Percentiles rank a stretch among this genome's conserved stretches.
Conservation (phyloP, 1,140 invertebrate species). For the Drosophila biarmipes region DNA sequence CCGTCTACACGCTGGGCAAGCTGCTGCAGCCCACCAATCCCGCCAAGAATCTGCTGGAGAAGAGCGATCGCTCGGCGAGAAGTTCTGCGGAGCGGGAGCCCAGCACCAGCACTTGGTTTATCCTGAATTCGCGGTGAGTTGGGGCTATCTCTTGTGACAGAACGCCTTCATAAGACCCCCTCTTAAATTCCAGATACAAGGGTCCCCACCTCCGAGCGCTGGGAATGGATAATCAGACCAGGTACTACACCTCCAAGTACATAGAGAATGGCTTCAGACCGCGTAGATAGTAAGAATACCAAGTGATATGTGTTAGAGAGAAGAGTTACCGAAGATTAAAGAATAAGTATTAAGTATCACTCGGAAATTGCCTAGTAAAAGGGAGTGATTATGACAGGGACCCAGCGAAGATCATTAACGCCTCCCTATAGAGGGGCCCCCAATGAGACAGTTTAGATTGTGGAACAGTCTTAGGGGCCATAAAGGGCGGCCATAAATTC, state of each 20-base stretch:
- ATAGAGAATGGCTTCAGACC: slow-evolving; percentile 27
- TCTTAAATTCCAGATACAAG: slow-evolving; percentile 55
- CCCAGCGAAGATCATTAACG: slow-evolving; percentile 57
- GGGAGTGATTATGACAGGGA: slow-evolving; percentile 24
- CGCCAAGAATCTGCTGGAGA: slow-evolving; percentile 3
- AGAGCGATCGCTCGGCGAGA: slow-evolving; percentile 14
- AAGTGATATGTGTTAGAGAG: not conserved
- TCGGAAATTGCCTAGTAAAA: not conserved
- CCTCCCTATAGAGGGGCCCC: slow-evolving; percentile 18
- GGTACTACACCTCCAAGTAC: slow-evolving; percentile 73
- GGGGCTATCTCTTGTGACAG: too few species aligned
- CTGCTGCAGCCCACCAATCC: slow-evolving; percentile 38
- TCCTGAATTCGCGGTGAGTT: slow-evolving; percentile 73
- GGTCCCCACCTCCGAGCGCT: slow-evolving; percentile 40
- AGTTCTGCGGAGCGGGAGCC: slow-evolving; percentile 22
- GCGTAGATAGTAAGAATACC: not conserved
- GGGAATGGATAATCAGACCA: slow-evolving; percentile 19
- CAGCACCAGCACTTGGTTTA: slow-evolving; percentile 73
- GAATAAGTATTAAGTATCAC: not conserved
- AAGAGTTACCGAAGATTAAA: not conserved
- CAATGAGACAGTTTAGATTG: slow-evolving; percentile 42
- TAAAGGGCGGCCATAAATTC: slow-evolving; percentile 71
- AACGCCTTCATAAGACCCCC: not conserved
- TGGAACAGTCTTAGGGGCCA: slow-evolving; percentile 34
- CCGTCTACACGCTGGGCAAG: slow-evolving; percentile 70